Base-by-base conservation (phyloP, 2,113 vertebrate species). In the Mola mola region DNA sequence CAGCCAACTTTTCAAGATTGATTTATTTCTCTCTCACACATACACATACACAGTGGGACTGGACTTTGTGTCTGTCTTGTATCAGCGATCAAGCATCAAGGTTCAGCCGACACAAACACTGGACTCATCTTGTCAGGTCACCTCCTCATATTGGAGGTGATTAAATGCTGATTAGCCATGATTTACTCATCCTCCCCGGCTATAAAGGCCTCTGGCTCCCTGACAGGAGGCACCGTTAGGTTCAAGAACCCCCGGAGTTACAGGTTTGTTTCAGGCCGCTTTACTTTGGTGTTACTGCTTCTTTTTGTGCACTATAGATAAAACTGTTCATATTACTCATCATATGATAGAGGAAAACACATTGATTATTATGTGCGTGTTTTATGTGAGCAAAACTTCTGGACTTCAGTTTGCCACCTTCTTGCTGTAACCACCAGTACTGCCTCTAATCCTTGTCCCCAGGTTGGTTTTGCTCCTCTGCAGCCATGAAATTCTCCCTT, bases 401-500 rank as follows among this genome's bases (percentile, higher is more conserved):
- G n/a, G n/a, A n/a, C n/a, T n/a, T n/a, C n/a, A n/a, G n/a, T n/a
- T n/a, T n/a, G n/a, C n/a, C n/a, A 11, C 20, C 4, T 28, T 21
- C 28, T 25, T 19, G n/a, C 8, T 37, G 8, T 25, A 2, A 15
- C 29, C 3, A 26, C 20, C 21, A 12, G 8, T 7, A 25, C 9
- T 34, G 2, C 22, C 8, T 0, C 3, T 22, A 49, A 4, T 6
- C 47, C 42, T 68, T 8, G 9, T 56, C 10, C 31, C n/a, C 3
- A 85, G 77, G 50, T 40, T 51, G 44, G 3, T 53, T 34, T 70
- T 13, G 2, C 44, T 62, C 65, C 46, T 60, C 69, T 36, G 73
- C 72, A 80, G 68, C 25, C 83, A 92, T 92, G 89, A 90, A 83
- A 34, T 55, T 83, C 72, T 66, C 80, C 49, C 38, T 86, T 0